Base-by-base conservation (phyloP, 2,113 vertebrate species). In the Stictonetta naevosa region DNA sequence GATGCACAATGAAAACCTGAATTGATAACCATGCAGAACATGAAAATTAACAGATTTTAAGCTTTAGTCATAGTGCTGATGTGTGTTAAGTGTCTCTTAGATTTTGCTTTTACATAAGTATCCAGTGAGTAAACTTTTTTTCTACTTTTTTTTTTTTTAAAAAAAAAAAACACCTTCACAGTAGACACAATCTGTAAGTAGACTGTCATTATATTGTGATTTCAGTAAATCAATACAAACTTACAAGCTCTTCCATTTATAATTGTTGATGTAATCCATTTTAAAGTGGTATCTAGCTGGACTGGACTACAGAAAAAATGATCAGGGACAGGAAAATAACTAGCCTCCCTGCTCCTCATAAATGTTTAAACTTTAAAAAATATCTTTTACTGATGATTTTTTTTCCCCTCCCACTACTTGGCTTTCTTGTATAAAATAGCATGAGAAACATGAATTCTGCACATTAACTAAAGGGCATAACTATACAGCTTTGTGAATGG, bases 201-300 rank as follows among this genome's bases (percentile, higher is more conserved):
- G n/a, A 95, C 29, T 85, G 16, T 81, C 42, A 84, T 83, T 88
- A 86, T 34, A 93, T 34, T 28, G 40, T 76, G 20, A 86, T 95
- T 96, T 96, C 68, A 86, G 80, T 62, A 83, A 97, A 93, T 94
- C 79, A 92, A 60, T 95, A 80, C 50, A 46, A 52, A 94, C 50
- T 63, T 95, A 80, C 46, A 42, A 52, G 94, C 50, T 63, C 73
- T 15, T 92, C 34, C 31, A 59, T 88, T 85, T 92, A 56, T 71
- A 88, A 67, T 64, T 95, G 29, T 80, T 48, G 28, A 77, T 86
- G 33, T 92, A 84, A 93, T 72, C 26, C 18, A 81, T 93, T 77
- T 63, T 86, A 87, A 93, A 48, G 83, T 48, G 29, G 2, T 33
- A 59, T 92, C 42, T 82, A 26, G 73, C 34, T 55, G 38, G 71